These are phyloP conservation scores for Palythoa grandiflora DNA, from an alignment of 92 coral and sea anemone species.

Conservation along the genomic window DNA sequence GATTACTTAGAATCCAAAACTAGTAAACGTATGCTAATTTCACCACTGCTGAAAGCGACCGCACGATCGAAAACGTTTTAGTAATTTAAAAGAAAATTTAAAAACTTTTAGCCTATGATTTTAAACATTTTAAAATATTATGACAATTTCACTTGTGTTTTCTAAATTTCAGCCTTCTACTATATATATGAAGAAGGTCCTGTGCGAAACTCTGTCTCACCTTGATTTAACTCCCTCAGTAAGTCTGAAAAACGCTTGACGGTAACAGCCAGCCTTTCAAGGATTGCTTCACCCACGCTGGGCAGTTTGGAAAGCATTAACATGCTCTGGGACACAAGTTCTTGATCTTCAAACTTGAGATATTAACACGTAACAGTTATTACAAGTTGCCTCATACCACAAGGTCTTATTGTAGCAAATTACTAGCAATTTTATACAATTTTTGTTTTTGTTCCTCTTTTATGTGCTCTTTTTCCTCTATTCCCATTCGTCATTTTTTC, in stretches of 20 bases:
- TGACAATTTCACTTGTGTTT: not conserved
- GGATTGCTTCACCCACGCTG: slow-evolving; percentile 2
- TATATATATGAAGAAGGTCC: not conserved
- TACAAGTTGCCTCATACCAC: not conserved
- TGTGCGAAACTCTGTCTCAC: not conserved
- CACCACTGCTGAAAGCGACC: no score
- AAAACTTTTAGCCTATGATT: no score
- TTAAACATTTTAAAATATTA: no score
- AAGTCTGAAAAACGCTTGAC: slow-evolving; percentile 24
- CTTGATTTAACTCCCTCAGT: slow-evolving; percentile 37
- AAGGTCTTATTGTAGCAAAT: no score
- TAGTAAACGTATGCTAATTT: no score
- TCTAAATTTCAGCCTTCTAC: not conserved
- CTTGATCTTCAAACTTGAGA: slow-evolving; percentile 20
- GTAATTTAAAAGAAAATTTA: no score
- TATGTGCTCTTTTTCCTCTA: no score
- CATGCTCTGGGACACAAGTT: slow-evolving; percentile 11
- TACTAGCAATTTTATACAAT: no score
- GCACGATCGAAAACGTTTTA: no score
- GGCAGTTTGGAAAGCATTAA: slow-evolving; percentile 6
- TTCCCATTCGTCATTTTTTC: no score
- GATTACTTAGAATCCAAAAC: no score
- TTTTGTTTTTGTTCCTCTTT: no score
- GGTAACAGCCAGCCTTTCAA: slow-evolving; percentile 11
- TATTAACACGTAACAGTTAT: not conserved